These are phyloP conservation scores for Zaprionus taronus DNA, from an alignment of 1,140 invertebrate genomes.

Conservation along the genomic window DNA sequence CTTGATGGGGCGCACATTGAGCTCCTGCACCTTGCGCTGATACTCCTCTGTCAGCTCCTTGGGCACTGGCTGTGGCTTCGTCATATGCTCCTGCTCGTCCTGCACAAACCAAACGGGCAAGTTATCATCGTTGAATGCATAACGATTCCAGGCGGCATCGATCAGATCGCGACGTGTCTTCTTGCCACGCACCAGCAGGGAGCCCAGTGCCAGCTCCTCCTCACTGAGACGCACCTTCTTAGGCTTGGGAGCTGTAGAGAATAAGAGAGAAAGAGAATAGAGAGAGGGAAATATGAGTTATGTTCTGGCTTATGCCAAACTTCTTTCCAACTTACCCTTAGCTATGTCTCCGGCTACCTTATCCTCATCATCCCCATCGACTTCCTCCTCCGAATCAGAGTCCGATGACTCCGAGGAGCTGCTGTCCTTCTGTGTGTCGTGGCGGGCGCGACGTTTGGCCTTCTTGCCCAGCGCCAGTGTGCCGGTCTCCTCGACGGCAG, in stretches of 20 bases:
- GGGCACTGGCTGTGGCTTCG: constrained; percentile 90
- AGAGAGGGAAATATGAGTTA: neutral
- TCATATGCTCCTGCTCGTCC: constrained; percentile 97
- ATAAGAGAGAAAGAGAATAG: neutral
- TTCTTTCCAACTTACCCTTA: constrained; percentile 43
- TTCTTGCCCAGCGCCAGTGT: constrained; percentile 67
- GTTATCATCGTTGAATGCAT: constrained; percentile 93
- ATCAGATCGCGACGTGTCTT: constrained; percentile 94
- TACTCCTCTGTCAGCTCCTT: constrained; percentile 91
- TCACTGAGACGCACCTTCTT: constrained; percentile 92
- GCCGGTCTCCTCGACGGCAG: neutral
- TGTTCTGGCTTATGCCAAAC: neutral
- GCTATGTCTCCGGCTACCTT: constrained; percentile 51
- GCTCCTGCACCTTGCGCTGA: constrained; percentile 91
- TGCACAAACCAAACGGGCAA: constrained; percentile 98
- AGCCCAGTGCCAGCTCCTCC: constrained; percentile 94
- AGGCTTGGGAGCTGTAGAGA: constrained; percentile 70
- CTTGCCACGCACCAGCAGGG: constrained; percentile 92
- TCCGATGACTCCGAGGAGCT: constrained; percentile 84
- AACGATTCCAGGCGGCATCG: constrained; percentile 96
- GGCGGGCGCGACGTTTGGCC: constrained; percentile 72
- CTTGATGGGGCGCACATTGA: constrained; percentile 97
- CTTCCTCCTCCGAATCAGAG: constrained; percentile 65
- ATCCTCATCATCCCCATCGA: constrained; percentile 30
- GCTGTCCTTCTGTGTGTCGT: constrained; percentile 57